Evolutionary conservation across 1,140 invertebrate species (phyloP).

Genomic region (Pseudomyrmex sp.): DNA sequence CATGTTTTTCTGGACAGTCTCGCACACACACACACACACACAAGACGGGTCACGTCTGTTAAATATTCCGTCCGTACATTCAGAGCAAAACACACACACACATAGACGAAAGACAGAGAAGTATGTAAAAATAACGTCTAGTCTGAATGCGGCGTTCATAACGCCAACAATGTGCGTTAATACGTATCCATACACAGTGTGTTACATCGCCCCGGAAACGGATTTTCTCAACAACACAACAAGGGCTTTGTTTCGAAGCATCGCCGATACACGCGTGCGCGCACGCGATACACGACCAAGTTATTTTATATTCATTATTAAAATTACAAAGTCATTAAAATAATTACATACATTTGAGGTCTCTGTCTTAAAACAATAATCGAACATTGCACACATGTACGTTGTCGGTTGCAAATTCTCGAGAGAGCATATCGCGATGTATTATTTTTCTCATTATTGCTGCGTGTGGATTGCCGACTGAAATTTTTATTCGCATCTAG

Average conservation of each 20-base stretch:
- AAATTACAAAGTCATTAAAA: no score
- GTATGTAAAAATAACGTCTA: slow-evolving; percentile 37
- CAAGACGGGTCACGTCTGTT: slow-evolving; percentile 4
- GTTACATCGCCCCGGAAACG: not conserved
- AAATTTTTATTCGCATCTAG: not conserved
- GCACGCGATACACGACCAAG: no score
- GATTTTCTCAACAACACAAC: not conserved
- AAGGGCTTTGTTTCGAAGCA: not conserved
- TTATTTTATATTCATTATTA: no score
- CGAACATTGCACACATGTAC: no score
- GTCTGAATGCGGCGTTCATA: slow-evolving; percentile 1
- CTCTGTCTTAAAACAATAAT: no score
- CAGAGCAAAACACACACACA: not conserved
- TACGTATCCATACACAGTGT: slow-evolving; percentile 12
- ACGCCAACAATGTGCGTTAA: not conserved
- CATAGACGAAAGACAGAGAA: slow-evolving; percentile 4
- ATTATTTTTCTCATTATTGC: no score
- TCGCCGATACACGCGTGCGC: no score
- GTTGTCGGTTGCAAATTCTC: no score
- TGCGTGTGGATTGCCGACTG: no score
- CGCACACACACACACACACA: slow-evolving; percentile 1
- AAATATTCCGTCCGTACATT: not conserved
- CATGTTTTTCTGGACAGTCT: no score
- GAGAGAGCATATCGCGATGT: no score
- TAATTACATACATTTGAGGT: no score